A percentile compares a stretch with the other conserved stretches of the same genome.
These are phyloP conservation scores for Rhincodon typus DNA, from an alignment of 2,797 vertebrate species.

Conservation along the genomic window DNA sequence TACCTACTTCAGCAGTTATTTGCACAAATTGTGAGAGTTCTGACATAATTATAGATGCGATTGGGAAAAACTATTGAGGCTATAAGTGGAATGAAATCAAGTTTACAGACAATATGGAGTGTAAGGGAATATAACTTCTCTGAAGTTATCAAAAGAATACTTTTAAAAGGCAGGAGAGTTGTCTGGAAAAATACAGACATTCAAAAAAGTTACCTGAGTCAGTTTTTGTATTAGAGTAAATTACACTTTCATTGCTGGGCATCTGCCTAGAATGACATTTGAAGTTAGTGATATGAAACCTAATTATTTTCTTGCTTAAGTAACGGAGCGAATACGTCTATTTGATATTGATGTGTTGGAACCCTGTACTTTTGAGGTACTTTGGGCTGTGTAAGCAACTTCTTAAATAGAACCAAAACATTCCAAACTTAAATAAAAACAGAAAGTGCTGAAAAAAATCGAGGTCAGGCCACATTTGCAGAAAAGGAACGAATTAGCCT, in stretches of 20 bases:
- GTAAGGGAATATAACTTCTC: not conserved
- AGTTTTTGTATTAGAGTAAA: not conserved
- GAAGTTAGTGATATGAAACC: not conserved
- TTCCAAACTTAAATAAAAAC: too few species aligned
- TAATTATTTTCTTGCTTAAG: not conserved
- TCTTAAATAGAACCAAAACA: not conserved
- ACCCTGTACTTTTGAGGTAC: not conserved
- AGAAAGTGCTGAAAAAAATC: not conserved
- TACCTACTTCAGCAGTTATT: not conserved
- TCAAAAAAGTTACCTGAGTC: not conserved
- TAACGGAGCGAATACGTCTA: not conserved
- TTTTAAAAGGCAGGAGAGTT: not conserved
- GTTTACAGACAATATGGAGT: not conserved
- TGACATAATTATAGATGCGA: not conserved
- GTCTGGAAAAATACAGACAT: not conserved
- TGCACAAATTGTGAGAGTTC: not conserved
- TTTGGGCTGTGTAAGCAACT: not conserved
- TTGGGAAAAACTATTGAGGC: not conserved
- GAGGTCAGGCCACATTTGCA: not conserved
- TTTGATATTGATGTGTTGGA: not conserved
- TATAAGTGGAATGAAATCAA: not conserved
- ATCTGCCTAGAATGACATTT: not conserved
- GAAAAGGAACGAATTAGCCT: not conserved
- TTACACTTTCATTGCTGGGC: not conserved
- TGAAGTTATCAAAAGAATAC: not conserved